These are phyloP conservation scores for Cephus sareptanus DNA, from an alignment of 2,888 invertebrate genomes.

Conservation along the genomic window DNA sequence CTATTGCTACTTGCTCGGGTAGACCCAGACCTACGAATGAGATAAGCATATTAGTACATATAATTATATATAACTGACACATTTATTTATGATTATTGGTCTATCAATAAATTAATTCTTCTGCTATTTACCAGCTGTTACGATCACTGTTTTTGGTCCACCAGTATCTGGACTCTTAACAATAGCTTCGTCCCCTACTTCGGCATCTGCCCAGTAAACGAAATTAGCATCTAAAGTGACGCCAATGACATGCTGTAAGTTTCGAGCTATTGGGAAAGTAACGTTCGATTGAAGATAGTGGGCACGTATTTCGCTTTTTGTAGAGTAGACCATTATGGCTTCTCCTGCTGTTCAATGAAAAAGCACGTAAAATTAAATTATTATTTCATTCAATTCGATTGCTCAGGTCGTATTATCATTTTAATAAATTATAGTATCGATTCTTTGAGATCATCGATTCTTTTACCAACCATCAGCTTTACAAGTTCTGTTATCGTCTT, in stretches of 20 bases:
- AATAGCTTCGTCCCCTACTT: slow-evolving; percentile 78
- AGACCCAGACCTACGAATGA: slow-evolving; percentile 71
- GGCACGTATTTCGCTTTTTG: slow-evolving; percentile 74
- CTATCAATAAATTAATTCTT: not conserved
- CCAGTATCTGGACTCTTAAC: slow-evolving; percentile 74
- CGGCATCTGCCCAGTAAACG: slow-evolving; percentile 84
- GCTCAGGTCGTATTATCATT: too few species aligned
- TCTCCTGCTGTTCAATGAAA: slow-evolving; percentile 69
- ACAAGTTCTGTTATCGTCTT: slow-evolving; percentile 70
- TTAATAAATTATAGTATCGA: not conserved
- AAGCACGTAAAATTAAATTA: slow-evolving; percentile 2
- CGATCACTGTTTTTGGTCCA: slow-evolving; percentile 69
- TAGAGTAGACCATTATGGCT: slow-evolving; percentile 76
- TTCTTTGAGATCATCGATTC: not conserved
- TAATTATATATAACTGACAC: not conserved
- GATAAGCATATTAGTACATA: not conserved
- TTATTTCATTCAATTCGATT: not conserved
- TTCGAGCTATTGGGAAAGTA: slow-evolving; percentile 67
- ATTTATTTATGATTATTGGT: not conserved
- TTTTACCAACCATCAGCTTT: slow-evolving; percentile 61
- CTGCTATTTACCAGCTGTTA: slow-evolving; percentile 57
- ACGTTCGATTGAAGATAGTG: slow-evolving; percentile 71
- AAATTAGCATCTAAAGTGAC: slow-evolving; percentile 77
- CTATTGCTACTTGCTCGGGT: slow-evolving; percentile 81
- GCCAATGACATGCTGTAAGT: slow-evolving; percentile 73